Evolutionary conservation across 2,113 vertebrate genomes (phyloP), one percentile per base, ranked within the genome.

Genomic region (Carlito syrichta): DNA sequence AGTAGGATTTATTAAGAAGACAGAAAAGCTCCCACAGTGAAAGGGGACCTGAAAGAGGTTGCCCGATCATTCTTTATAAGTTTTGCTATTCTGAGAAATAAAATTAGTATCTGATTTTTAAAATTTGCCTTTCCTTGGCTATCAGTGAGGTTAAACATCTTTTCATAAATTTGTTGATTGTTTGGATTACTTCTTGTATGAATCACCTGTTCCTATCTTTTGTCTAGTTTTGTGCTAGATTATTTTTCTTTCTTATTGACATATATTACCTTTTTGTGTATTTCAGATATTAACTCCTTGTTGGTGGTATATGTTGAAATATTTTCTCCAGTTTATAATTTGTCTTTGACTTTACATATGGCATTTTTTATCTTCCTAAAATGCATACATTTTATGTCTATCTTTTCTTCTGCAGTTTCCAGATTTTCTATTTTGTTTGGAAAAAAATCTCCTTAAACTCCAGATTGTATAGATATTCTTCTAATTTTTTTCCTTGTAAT

Each of bases 391-490:
- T 52, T 74, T 20, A 76, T 32, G 6, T 77, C 66, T 76, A 27
- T 48, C 13, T 92, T 96, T 95, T 96, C 60, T 69, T 94, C 69
- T 78, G 14, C 66, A 71, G 91, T 50, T 77, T 92, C 66, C 87
- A 56, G 63, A 81, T 87, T 88, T 97, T 92, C 83, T 66, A 45
- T 71, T 96, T 96, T 86, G 52, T 81, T 94, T 81, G 82, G 85
- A 97, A 94, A 97, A 94, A 94, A 87, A 83, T 83, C 30, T 95
- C 78, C 22, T 76, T 56, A 81, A 88, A 77, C 23, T 62, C 52
- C 73, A 60, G 63, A 73, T 56, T 81, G 27, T 88, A 85, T 86
- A 89, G 88, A 94, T 68, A 71, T 12, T 77, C 56, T 68, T 23
- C 76, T 79, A 94, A 38, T 78, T 60, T 90, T 95, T 86, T 77